Conservation (phyloP, 2,113 vertebrate species). For the Accipiter virgatus region DNA sequence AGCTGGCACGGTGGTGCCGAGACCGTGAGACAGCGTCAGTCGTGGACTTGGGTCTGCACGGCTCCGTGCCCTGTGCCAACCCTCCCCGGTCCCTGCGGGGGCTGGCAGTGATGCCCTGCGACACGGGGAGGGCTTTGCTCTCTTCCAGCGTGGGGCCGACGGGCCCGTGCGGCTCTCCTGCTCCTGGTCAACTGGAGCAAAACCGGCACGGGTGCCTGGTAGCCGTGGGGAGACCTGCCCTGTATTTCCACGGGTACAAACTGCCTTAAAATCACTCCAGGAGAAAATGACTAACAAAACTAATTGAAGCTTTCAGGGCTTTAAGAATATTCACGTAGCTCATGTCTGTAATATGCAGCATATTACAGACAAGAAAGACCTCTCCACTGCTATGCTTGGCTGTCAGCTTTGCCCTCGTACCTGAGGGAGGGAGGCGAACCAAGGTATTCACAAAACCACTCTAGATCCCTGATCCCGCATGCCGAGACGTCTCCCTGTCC, state of each 20-base stretch:
- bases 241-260: neutral
- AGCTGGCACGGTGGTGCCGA: neutral
- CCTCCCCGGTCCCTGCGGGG: accelerated
- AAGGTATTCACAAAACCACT: neutral
- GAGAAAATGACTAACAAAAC: neutral
- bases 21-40: accelerated
- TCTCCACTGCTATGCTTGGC: neutral
- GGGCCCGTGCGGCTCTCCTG: accelerated
- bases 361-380: neutral
- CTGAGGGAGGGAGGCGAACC: neutral
- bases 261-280: neutral
- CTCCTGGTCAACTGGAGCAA: neutral
- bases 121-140: neutral
- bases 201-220: neutral
- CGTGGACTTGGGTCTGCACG: neutral
- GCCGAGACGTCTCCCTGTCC: neutral
- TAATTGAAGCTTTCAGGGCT: neutral
- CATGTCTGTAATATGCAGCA: neutral
- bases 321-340: neutral
- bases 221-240: neutral
- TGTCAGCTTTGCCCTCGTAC: neutral
- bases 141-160: accelerated
- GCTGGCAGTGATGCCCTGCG: accelerated
- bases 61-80: too few relatives aligned
- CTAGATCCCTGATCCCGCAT: neutral